A percentile compares a stretch with the other conserved stretches of the same genome.
phyloP scores from a whole-genome alignment of 2,113 vertebrate genomes.

The Epinephelus moara region DNA sequence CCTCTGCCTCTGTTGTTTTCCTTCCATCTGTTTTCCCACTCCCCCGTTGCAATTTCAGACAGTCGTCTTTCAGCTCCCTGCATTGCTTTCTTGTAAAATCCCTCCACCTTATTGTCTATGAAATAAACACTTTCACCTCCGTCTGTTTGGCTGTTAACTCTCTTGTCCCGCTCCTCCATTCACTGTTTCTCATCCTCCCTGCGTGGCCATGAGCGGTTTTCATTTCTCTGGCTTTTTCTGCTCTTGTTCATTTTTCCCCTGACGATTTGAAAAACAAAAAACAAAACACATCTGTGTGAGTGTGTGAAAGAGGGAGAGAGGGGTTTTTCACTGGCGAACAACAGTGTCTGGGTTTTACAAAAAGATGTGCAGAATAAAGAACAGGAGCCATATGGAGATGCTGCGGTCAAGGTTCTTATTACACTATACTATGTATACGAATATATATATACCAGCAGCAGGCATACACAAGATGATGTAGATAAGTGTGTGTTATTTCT shows the following conservation, averaged over 20 bases:
- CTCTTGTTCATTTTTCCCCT: background rate
- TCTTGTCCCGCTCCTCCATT: background rate
- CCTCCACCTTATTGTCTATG: background rate
- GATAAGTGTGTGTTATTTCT: background rate
- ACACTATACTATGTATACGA: background rate
- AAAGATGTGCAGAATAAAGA: background rate
- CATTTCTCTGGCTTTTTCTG: slow-evolving; percentile 15
- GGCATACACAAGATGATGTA: background rate
- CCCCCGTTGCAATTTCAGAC: background rate
- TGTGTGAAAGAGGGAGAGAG: too few species aligned
- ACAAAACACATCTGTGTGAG: background rate
- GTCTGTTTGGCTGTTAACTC: slow-evolving; percentile 20
- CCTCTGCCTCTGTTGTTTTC: slow-evolving; percentile 6
- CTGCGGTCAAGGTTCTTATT: background rate
- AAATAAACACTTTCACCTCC: background rate
- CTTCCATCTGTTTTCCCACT: slow-evolving; percentile 10
- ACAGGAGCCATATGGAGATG: background rate
- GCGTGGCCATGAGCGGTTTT: background rate
- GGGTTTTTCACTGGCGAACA: background rate
- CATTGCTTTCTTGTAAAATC: slow-evolving; percentile 27
- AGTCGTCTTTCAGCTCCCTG: background rate
- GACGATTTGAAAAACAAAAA: background rate
- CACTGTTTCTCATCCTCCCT: background rate
- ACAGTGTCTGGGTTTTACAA: background rate
- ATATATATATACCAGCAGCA: background rate